phyloP scores from a whole-genome alignment of 2,888 invertebrate species.

The Thyatira batis region DNA sequence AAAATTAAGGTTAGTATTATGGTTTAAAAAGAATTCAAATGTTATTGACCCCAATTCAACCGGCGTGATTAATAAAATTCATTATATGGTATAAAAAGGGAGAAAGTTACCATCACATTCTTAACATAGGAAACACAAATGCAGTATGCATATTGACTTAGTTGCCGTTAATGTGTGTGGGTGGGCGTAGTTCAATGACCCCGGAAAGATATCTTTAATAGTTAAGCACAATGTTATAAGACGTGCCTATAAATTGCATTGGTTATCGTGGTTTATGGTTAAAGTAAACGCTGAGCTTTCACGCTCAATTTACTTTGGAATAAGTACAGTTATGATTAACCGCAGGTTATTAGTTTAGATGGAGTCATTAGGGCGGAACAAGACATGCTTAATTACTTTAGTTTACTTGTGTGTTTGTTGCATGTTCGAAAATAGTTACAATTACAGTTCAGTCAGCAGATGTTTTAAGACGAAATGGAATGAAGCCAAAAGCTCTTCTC shows the following conservation, averaged over 20 bases:
- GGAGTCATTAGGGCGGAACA: slow-evolving; percentile 10
- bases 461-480: not conserved
- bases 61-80: too few relatives aligned
- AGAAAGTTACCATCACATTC: slow-evolving; percentile 13
- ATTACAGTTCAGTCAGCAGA: not conserved
- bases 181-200: slow-evolving; percentile 60
- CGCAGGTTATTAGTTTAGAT: slow-evolving; percentile 6
- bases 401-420: not conserved
- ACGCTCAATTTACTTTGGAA: slow-evolving; percentile 39
- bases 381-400: not conserved
- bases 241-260: slow-evolving; percentile 8
- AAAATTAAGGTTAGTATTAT: too few relatives aligned
- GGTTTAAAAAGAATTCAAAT: not conserved
- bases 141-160: slow-evolving; percentile 56
- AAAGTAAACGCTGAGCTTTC: slow-evolving; percentile 31
- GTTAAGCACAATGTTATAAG: slow-evolving; percentile 20
- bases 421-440: not conserved
- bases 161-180: slow-evolving; percentile 54
- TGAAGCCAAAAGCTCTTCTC: not conserved
- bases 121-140: slow-evolving; percentile 33
- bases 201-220: slow-evolving; percentile 56
- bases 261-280: slow-evolving; percentile 33
- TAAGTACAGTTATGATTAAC: slow-evolving; percentile 42
- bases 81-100: too few relatives aligned
- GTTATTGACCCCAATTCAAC: not conserved